Conservation (phyloP, 2,113 vertebrate genomes). For the Pitta sordida region DNA sequence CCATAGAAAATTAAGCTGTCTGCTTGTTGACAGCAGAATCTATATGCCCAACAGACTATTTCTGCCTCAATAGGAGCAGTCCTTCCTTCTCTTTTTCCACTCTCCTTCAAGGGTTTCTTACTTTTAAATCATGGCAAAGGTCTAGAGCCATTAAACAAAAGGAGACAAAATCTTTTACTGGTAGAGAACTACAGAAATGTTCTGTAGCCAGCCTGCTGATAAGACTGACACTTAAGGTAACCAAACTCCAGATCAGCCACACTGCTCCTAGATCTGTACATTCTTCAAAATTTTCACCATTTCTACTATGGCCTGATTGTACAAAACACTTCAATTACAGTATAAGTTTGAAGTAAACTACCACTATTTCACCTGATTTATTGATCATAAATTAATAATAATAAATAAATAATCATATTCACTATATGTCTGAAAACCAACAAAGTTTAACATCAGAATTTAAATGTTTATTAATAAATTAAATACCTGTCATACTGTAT, state of each 20-base stretch:
- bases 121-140: not conserved
- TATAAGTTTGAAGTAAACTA: not conserved
- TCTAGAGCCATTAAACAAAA: not conserved
- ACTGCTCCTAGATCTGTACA: not conserved
- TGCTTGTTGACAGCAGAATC: not conserved
- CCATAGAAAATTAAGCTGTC: not conserved
- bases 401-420: too few species aligned
- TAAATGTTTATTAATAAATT: not conserved
- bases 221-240: not conserved
- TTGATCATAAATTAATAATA: too few species aligned
- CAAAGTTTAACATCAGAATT: not conserved
- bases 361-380: not conserved
- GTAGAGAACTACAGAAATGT: not conserved
- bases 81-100: not conserved
- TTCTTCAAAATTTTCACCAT: not conserved
- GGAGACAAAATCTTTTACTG: not conserved
- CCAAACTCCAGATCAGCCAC: not conserved
- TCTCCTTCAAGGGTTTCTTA: not conserved
- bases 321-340: not conserved
- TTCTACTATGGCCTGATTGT: not conserved
- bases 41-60: not conserved
- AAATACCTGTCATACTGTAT: conserved; percentile 84
- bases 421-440: not conserved
- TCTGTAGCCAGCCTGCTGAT: not conserved
- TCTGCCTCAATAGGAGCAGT: not conserved